Evolutionary conservation across 2,888 invertebrate genomes (phyloP), one percentile per base, ranked within the genome.

Genomic region (Xanthia togata): DNA sequence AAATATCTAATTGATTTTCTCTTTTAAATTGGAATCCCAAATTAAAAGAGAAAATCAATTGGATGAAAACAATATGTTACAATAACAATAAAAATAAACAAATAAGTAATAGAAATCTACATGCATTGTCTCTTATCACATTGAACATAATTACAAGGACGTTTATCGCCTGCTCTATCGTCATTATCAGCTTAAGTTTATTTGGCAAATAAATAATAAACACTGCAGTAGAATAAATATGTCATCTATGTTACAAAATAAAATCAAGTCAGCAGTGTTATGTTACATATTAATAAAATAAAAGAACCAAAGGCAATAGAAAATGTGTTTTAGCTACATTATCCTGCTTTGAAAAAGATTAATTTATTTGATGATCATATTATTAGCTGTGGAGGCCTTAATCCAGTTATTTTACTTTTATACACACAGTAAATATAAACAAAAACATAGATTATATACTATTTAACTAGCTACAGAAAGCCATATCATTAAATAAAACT

Each of bases 61-160:
- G n/a, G n/a, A n/a, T n/a, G n/a, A n/a, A n/a, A n/a, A n/a, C n/a
- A n/a, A n/a, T n/a, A n/a, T n/a, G n/a, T n/a, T n/a, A n/a, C n/a
- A n/a, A n/a, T 80, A 84, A 82, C 82, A 82, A 75, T 62, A 73
- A 74, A 82, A 70, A 59, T 71, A 78, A 65, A 81, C 73, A 70
- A 83, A 67, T 63, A 73, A 23, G 41, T 71, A 79, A 79, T 79
- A 74, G 31, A 67, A 69, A 60, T 73, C 59, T 64, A 69, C 31
- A 73, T 68, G 70, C 59, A 83, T 71, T 75, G 62, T 84, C 60
- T 70, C 76, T 83, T 79, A 85, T 87, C 73, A 84, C 70, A 87
- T 78, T 70, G 35, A 75, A 73, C 50, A 79, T 60, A 20, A 73
- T 55, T 50, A 71, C 57, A 53, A 47, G 35, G 55, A 67, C 62